Conservation (phyloP, 2,113 vertebrate species). For the Dipodomys ordii region DNA sequence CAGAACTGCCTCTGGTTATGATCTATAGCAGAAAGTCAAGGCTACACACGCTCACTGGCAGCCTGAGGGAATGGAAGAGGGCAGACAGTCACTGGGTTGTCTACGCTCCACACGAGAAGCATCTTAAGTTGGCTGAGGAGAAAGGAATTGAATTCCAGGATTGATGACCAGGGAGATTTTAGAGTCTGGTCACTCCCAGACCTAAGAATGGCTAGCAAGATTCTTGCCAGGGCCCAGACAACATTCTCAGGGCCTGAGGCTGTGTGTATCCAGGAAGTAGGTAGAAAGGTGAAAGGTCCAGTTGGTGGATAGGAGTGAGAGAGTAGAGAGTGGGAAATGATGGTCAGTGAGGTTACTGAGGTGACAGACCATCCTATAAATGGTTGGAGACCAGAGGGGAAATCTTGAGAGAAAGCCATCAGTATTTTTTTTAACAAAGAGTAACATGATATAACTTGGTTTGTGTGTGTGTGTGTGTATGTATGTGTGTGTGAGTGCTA, state of each 20-base stretch:
- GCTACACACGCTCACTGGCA: neutral
- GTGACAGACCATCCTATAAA: neutral
- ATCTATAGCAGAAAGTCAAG: neutral
- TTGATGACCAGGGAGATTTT: neutral
- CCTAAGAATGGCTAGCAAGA: neutral
- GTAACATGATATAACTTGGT: neutral
- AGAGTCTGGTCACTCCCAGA: neutral
- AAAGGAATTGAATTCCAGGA: constrained; percentile 13
- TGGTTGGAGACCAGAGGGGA: neutral
- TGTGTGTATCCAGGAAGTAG: neutral
- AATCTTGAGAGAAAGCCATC: neutral
- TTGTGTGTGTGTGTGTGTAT: too few species aligned
- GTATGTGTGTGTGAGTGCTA: too few species aligned
- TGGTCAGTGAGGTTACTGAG: neutral
- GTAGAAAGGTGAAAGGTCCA: neutral
- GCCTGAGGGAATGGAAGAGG: neutral
- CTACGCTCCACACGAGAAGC: neutral
- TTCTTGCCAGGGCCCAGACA: neutral
- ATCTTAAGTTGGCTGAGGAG: neutral
- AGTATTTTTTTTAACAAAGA: neutral
- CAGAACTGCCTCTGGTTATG: neutral
- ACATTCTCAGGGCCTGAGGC: neutral
- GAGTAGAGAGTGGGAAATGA: neutral
- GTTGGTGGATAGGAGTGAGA: neutral
- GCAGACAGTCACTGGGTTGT: too few species aligned